Base-by-base conservation (phyloP, 1,140 invertebrate species). In the Zaprionus kolodkinae region DNA sequence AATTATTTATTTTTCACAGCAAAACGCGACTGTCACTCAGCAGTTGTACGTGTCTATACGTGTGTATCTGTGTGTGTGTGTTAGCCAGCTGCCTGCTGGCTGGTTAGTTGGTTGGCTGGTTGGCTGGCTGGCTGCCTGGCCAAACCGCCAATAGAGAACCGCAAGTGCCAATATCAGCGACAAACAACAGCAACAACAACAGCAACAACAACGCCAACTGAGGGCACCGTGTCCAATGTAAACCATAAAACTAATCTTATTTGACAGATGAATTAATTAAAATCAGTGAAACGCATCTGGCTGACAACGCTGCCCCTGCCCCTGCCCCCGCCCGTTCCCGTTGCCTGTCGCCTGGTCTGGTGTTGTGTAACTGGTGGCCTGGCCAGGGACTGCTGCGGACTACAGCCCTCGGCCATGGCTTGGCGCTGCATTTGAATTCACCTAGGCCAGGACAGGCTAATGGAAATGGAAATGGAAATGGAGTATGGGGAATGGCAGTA, bases 201-300 rank as follows among this genome's bases (percentile, higher is more conserved):
- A n/a, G n/a, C n/a, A n/a, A n/a, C n/a, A n/a, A 59, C 40, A 57
- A 45, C 71, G 52, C 52, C 45, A 15, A 45, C 40, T 45, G 40
- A 45, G 40, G 40, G 38, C 65, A 48, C 15, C 70, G 76, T 66
- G 55, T 78, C 74, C 84, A 83, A 78, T 88, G 85, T 80, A 80
- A 81, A 85, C 86, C 75, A 89, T 89, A 89, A 89, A 89, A 89
- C 85, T 89, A 89, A 89, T 89, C 86, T 89, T 81, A 89, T 89
- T 89, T 89, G 85, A 89, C 85, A 89, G 85, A 89, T 89, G 85
- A 89, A 89, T 89, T 89, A 89, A 89, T 89, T 89, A 89, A 89
- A 89, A 89, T 89, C 85, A 85, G 85, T 85, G 81, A 76, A 90
- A 89, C 83, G 85, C 85, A 89, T 85, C 85, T 90, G 80, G 63